Conservation (phyloP, 2,797 vertebrate species). For the Percopsis omiscomaycus region DNA sequence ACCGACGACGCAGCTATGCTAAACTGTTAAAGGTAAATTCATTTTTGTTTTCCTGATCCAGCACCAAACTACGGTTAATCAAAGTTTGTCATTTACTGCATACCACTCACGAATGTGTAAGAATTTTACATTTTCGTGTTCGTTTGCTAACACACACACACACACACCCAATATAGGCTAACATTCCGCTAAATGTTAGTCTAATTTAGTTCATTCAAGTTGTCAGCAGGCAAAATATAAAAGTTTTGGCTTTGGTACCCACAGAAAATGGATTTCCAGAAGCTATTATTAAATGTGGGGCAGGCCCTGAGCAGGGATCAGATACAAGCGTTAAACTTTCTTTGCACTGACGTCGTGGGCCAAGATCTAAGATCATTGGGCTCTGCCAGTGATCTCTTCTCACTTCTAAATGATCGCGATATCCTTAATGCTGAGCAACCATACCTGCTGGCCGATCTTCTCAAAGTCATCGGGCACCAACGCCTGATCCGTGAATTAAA, state of each 20-base stretch:
- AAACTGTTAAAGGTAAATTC: too few species aligned
- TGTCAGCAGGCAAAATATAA: background rate
- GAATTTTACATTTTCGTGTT: too few species aligned
- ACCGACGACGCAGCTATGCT: too few species aligned
- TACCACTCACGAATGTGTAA: too few species aligned
- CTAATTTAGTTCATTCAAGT: too few species aligned
- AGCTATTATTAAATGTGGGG: conserved; percentile 41
- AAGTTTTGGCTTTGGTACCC: conserved; percentile 15
- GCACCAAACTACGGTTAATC: too few species aligned
- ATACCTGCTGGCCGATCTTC: conserved; percentile 69
- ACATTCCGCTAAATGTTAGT: too few species aligned
- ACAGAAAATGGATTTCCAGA: conserved; percentile 64
- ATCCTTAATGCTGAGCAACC: conserved; percentile 46
- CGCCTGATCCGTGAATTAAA: conserved; percentile 33
- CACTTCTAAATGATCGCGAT: conserved; percentile 39
- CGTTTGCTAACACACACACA: too few species aligned
- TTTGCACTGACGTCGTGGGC: conserved; percentile 69
- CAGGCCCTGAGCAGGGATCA: conserved; percentile 44
- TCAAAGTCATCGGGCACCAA: conserved; percentile 39
- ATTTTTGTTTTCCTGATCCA: too few species aligned
- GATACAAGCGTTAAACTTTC: conserved; percentile 63
- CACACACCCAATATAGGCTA: too few species aligned
- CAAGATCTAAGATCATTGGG: conserved; percentile 36
- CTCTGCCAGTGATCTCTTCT: conserved; percentile 57
- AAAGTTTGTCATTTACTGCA: too few species aligned